Base-by-base conservation (phyloP, 1,140 invertebrate genomes). In the Microplitis mediator region DNA sequence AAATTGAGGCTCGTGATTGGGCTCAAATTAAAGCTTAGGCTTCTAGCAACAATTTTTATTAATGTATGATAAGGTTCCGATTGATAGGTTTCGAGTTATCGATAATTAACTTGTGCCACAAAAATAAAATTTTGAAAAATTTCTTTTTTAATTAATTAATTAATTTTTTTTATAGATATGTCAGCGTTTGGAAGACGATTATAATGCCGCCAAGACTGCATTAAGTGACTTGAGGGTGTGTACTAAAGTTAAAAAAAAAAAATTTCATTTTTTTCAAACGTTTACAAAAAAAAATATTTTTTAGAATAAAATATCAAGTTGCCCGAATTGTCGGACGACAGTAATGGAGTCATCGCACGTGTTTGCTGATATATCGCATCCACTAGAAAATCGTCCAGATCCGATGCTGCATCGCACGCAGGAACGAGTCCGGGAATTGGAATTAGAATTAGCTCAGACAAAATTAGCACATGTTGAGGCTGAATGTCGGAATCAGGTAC, bases 381-480 rank as follows among this genome's bases (percentile, higher is more conserved):
- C 77, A 16, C 70, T 80, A 51, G 82, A 78, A 76, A 85, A 78
- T 71, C 77, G 84, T 35, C 72, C 83, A 39, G 84, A 85, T 75
- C 85, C 85, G 4, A 81, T 85, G 69, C 74, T 87, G 11, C 81
- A 80, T 31, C 80, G 88, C 52, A 87, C 89, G 4, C 86, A 90
- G 70, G 91, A 94, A 77, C 90, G 94, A 75, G 92, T 98, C 67
- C 90, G 95, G 9, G 96, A 98, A 84, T 87, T 99, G 31, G 98
- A 99, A 84, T 87, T 99, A 62, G 97, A 99, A 82, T 86, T 99
- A 69, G 98, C 97, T 3, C 95, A 97, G 83, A 97, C 97, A 0
- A 99, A 99, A 84, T 88, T 99, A 74, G 97, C 96, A 0, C 92
- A 98, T 68, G 98, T 99, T 3, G 97, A 99, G 88, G 95, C 97